Evolutionary conservation across 2,888 invertebrate species (phyloP), one percentile per base, ranked within the genome.

Genomic region (Xestia xanthographa): DNA sequence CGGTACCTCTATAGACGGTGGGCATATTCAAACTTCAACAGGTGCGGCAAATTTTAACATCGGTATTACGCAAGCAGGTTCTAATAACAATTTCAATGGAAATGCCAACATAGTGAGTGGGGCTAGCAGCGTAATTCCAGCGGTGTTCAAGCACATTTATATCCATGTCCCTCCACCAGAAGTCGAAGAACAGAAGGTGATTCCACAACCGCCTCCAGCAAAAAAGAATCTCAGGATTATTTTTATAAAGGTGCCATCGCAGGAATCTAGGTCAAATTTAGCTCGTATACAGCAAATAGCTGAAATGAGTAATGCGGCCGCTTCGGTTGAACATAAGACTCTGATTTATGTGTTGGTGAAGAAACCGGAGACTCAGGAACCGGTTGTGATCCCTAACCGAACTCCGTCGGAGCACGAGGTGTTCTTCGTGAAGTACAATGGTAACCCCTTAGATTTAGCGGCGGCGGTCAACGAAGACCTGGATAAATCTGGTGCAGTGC

Each of bases 161-260:
- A 98, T 98, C 22, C 98, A 98, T 89, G 97, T 97, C 1, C 98
- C 98, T 41, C 98, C 98, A 79, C 97, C 98, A 93, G 98, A 98
- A 86, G 97, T 97, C 0, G 97, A 97, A 89, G 97, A 97, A 85
- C 92, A 94, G 80, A 97, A 97, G n/a, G 92, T 96, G 77, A 95
- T 96, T 0, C 93, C 96, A 70, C 93, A 94, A 73, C 93, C 94
- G 1, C 94, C 97, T 20, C 87, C 89, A 29, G 93, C 96, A 34
- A 98, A 97, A 91, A 98, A 98, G 88, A 97, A 97, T 88, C 98
- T 98, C 95, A 98, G 98, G 90, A 98, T 98, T 89, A 97, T 98
- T 93, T 98, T 98, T 95, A 98, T 98, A 92, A 98, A 98, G 93
- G 97, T 97, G 26, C 98, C 98, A 56, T 97, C 97, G 29, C 97